phyloP scores from a whole-genome alignment of 1,140 invertebrate species.

The Sinonovacula constricta region DNA sequence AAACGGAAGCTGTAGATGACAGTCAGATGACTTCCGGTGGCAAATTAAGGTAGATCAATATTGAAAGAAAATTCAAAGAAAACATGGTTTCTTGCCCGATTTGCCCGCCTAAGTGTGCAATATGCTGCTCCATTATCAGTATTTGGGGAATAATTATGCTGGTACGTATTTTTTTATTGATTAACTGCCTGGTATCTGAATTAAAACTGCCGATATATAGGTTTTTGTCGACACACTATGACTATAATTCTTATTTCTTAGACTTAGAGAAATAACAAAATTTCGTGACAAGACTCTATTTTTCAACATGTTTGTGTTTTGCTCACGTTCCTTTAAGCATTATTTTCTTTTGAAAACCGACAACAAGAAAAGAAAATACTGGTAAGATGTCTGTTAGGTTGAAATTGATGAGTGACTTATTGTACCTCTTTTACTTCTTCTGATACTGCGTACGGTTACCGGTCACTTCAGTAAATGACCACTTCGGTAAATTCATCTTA shows the following conservation, averaged over 20 bases:
- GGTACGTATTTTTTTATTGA: conserved; percentile 81
- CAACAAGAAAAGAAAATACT: no score
- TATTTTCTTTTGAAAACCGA: no score
- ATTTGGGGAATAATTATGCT: conserved; percentile 94
- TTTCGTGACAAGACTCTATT: neutral
- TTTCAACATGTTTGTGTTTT: neutral
- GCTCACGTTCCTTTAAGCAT: neutral
- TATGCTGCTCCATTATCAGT: conserved; percentile 92
- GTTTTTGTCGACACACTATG: neutral
- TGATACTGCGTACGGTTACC: no score
- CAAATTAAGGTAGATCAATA: neutral
- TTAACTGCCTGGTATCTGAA: neutral
- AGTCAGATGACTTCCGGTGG: conserved; percentile 43
- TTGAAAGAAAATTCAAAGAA: neutral
- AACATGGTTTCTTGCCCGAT: no score
- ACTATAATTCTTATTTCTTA: no score
- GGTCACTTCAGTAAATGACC: no score
- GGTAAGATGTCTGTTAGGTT: no score
- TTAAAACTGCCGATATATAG: neutral
- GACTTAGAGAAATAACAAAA: neutral
- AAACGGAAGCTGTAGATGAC: no score
- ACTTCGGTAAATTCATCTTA: no score
- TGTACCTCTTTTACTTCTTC: no score
- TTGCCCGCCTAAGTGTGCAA: conserved; percentile 94
- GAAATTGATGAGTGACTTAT: no score